Evolutionary conservation across 2,113 vertebrate species (phyloP).

Genomic region (Nanorana parkeri): DNA sequence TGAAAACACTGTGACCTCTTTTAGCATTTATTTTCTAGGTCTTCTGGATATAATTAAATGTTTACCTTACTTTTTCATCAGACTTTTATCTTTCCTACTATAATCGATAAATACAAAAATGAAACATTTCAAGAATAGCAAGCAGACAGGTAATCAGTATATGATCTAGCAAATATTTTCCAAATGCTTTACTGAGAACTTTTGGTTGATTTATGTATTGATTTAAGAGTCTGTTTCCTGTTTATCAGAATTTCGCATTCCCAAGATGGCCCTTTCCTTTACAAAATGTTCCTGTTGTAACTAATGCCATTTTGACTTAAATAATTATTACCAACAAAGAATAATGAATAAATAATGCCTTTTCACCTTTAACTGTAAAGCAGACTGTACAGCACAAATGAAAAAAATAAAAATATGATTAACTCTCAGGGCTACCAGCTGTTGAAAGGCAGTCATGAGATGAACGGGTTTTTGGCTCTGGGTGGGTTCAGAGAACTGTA

Average conservation of each 20-base stretch:
- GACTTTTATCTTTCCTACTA: constrained; percentile 21
- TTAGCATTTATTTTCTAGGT: constrained; percentile 12
- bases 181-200: background rate
- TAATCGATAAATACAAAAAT: constrained; percentile 31
- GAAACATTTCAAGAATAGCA: background rate
- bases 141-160: background rate
- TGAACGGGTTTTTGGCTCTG: no score
- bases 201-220: background rate
- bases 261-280: no score
- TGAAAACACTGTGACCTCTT: constrained; percentile 30
- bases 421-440: no score
- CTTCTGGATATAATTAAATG: constrained; percentile 32
- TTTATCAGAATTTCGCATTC: background rate
- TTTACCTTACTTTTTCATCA: constrained; percentile 2
- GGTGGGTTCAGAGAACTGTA: no score
- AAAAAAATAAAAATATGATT: no score
- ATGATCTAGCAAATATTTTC: constrained; percentile 10
- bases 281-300: no score
- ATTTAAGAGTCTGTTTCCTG: background rate
- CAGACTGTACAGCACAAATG: no score
- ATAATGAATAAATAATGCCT: no score
- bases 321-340: no score
- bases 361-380: no score
- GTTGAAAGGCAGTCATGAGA: no score
- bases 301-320: no score